Percentiles rank a stretch among this genome's conserved stretches.
These are phyloP conservation scores for Dastarcus helophoroides DNA, from an alignment of 2,888 invertebrate genomes.

Conservation along the genomic window DNA sequence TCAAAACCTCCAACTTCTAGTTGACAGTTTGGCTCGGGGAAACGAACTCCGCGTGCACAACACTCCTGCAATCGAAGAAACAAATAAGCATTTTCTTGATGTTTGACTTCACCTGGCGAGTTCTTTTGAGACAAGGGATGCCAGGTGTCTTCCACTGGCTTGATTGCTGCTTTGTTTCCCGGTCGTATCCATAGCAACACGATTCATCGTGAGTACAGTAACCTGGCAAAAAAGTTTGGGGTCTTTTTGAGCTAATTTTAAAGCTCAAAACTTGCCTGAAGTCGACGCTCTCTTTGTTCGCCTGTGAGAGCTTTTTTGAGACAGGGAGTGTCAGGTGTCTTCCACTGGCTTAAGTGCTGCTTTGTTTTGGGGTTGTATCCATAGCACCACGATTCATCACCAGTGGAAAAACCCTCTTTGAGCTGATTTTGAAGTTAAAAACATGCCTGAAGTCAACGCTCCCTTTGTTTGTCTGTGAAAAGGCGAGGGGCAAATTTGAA, in stretches of 20 bases:
- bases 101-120: background rate
- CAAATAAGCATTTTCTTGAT: slow-evolving; percentile 2
- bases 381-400: no score
- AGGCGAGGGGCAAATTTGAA: no score
- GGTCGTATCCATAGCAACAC: slow-evolving; percentile 1
- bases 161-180: slow-evolving; percentile 1
- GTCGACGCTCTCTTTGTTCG: background rate
- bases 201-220: background rate
- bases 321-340: no score
- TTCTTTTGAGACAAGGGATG: background rate
- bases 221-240: background rate
- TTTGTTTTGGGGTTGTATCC: no score
- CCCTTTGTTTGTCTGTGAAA: no score
- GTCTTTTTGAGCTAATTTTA: background rate
- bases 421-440: no score
- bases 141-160: background rate
- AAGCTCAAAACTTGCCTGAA: background rate
- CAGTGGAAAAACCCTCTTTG: no score
- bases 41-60: background rate
- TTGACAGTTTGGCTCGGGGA: background rate
- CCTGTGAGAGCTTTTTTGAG: no score
- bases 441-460: no score
- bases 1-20: slow-evolving; percentile 1
- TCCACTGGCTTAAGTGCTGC: no score
- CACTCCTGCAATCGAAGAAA: background rate